Conservation (phyloP, 2,888 invertebrate genomes). For the Exephanes ischioxanthus region DNA sequence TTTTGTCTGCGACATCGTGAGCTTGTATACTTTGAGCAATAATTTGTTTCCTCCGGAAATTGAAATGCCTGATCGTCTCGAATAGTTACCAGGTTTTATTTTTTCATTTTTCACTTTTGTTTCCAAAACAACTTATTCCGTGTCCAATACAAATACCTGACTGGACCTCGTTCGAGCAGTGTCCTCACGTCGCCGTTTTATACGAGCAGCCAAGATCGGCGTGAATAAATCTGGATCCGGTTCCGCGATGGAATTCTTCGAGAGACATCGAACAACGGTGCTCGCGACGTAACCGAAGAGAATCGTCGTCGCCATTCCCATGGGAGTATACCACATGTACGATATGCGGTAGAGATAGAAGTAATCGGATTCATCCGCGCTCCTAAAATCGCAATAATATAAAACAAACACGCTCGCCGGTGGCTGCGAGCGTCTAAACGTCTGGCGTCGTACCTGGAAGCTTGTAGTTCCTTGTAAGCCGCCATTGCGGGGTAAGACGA, state of each 20-base stretch:
- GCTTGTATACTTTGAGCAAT: neutral
- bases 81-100: too few relatives aligned
- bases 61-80: neutral
- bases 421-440: too few relatives aligned
- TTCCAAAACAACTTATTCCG: neutral
- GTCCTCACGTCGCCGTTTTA: slow-evolving; percentile 78
- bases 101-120: too few relatives aligned
- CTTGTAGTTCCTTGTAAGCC: slow-evolving; percentile 39
- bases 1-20: neutral
- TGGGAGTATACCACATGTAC: slow-evolving; percentile 90
- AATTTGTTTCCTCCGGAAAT: neutral
- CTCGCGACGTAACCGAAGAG: slow-evolving; percentile 86
- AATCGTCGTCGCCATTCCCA: slow-evolving; percentile 86
- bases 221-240: slow-evolving; percentile 88
- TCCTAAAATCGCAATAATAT: slow-evolving; percentile 52
- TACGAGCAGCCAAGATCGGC: slow-evolving; percentile 86
- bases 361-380: slow-evolving; percentile 79
- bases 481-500: slow-evolving; percentile 30
- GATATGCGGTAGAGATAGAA: slow-evolving; percentile 91
- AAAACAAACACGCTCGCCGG: neutral
- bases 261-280: slow-evolving; percentile 81
- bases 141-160: neutral
- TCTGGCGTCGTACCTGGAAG: slow-evolving; percentile 52
- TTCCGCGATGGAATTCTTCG: slow-evolving; percentile 78
- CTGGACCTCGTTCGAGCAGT: neutral